Conservation (phyloP, 2,113 vertebrate genomes). For the Toxotes chatareus region DNA sequence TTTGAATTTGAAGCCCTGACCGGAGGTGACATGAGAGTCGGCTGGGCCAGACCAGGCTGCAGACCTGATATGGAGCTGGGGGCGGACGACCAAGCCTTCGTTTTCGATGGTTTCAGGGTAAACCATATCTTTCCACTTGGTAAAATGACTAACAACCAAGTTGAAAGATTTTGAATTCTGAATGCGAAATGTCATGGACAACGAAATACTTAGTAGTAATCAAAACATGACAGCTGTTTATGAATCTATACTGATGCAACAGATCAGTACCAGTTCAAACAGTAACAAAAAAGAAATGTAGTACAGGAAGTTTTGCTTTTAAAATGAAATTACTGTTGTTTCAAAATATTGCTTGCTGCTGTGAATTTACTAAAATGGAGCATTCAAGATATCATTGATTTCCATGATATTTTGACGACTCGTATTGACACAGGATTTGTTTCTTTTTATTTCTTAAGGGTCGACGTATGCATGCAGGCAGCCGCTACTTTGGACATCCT, state of each 20-base stretch:
- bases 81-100: conserved; percentile 92
- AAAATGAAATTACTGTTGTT: too few species aligned
- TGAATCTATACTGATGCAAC: neutral
- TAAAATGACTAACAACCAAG: too few species aligned
- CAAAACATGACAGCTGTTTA: neutral
- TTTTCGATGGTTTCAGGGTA: conserved; percentile 96
- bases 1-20: conserved; percentile 96
- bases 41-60: conserved; percentile 95
- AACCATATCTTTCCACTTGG: conserved; percentile 48
- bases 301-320: too few species aligned
- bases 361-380: neutral
- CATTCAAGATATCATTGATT: neutral
- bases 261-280: neutral
- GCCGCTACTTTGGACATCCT: conserved; percentile 92
- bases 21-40: conserved; percentile 96
- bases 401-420: neutral
- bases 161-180: neutral
- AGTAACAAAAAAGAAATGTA: neutral
- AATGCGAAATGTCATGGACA: neutral
- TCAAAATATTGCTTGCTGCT: neutral
- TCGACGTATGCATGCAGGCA: conserved; percentile 93
- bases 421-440: neutral
- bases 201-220: neutral
- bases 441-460: conserved; percentile 82
- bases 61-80: conserved; percentile 92